These are phyloP conservation scores for Desoria tigrina DNA, from an alignment of 2,888 invertebrate species.

Conservation along the genomic window DNA sequence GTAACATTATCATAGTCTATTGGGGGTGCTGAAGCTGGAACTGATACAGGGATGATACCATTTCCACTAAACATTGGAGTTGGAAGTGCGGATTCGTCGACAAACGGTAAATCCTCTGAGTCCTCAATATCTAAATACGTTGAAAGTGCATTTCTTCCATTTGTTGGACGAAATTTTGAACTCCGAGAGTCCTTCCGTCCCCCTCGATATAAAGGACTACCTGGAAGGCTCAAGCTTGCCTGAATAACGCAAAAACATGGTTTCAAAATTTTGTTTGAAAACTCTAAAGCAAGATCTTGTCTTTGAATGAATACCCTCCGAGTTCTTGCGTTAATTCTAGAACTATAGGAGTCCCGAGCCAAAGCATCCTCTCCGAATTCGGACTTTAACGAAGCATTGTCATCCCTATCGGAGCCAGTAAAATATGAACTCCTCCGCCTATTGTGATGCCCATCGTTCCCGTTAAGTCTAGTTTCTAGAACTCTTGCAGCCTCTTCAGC, in stretches of 20 bases:
- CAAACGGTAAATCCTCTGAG: conserved; percentile 91
- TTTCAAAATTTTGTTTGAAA: neutral
- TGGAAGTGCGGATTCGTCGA: conserved; percentile 95
- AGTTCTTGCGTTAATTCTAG: too few species aligned
- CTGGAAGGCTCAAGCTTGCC: conserved; percentile 95
- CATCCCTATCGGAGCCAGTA: conserved; percentile 21
- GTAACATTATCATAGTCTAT: too few species aligned
- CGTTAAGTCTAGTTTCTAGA: conserved; percentile 12
- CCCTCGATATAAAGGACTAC: conserved; percentile 86
- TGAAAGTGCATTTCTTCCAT: conserved; percentile 88
- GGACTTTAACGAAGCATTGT: conserved; percentile 69
- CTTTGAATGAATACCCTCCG: too few species aligned
- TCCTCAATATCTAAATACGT: conserved; percentile 73
- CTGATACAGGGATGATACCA: too few species aligned
- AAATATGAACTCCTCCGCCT: conserved; percentile 26
- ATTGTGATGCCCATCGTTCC: too few species aligned
- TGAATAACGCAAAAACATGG: too few species aligned
- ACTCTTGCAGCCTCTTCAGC: conserved; percentile 81
- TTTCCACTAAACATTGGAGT: conserved; percentile 98
- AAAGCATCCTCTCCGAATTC: conserved; percentile 72
- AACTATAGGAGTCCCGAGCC: too few species aligned
- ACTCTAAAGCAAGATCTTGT: neutral
- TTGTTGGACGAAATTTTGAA: conserved; percentile 61
- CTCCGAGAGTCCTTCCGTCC: neutral
- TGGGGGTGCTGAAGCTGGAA: too few species aligned